phyloP scores from a whole-genome alignment of 2,113 vertebrate species.

The Gobius niger region DNA sequence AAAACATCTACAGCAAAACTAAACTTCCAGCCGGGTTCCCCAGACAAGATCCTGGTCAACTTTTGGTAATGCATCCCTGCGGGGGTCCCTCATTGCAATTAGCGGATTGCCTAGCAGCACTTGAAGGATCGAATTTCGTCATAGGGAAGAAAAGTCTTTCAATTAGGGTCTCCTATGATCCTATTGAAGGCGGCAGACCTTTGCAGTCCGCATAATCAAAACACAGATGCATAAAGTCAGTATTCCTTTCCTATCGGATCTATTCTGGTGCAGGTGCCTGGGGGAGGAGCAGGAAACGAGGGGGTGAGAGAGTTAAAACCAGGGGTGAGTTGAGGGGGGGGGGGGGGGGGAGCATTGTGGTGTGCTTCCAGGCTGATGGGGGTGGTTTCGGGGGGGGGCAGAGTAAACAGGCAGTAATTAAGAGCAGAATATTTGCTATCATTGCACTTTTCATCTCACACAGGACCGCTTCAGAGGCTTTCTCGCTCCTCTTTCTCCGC shows the following conservation, averaged over 20 bases:
- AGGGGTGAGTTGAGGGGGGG: constrained; percentile 19
- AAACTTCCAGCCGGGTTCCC: too few species aligned
- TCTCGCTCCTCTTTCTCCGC: constrained; percentile 24
- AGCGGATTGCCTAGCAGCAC: too few species aligned
- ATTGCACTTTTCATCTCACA: constrained; percentile 73
- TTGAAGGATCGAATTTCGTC: not conserved
- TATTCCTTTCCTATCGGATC: constrained; percentile 12
- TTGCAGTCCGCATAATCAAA: not conserved
- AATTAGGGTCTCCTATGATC: too few species aligned
- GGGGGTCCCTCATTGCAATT: too few species aligned
- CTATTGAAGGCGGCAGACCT: not conserved
- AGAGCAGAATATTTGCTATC: constrained; percentile 72
- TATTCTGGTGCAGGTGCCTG: constrained; percentile 21
- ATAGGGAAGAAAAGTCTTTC: too few species aligned
- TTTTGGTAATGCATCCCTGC: too few species aligned
- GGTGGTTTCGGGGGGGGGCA: constrained; percentile 35
- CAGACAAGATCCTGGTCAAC: too few species aligned
- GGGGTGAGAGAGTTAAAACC: constrained; percentile 30
- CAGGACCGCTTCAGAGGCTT: constrained; percentile 64
- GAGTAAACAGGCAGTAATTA: constrained; percentile 79
- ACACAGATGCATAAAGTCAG: not conserved
- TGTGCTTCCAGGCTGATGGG: constrained; percentile 28
- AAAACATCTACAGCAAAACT: too few species aligned
- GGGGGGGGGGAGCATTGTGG: too few species aligned
- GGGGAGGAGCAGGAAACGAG: constrained; percentile 7